Conservation (phyloP, 1,140 invertebrate genomes). For the Dendrolimus punctatus region DNA sequence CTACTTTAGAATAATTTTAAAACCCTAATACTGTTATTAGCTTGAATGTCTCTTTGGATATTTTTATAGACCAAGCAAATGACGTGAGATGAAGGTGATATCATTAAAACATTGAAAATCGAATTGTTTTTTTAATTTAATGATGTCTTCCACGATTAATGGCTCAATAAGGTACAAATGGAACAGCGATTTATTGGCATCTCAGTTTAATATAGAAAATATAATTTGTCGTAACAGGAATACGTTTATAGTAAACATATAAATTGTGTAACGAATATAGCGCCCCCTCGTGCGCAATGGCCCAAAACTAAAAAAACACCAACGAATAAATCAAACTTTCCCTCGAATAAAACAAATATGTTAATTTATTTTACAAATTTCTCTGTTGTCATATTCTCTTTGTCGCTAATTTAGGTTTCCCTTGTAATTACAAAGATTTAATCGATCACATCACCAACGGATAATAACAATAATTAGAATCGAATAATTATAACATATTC, state of each 20-base stretch:
- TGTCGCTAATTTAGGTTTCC: conserved; percentile 65
- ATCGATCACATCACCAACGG: conserved; percentile 65
- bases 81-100: not conserved
- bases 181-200: conserved; percentile 54
- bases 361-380: conserved; percentile 72
- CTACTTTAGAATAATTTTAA: too few species aligned
- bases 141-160: conserved; percentile 50
- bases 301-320: conserved; percentile 50
- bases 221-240: conserved; percentile 59
- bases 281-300: conserved; percentile 12
- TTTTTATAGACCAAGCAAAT: too few species aligned
- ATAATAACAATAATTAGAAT: conserved; percentile 36
- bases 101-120: conserved; percentile 50
- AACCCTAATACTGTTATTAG: too few species aligned
- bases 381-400: conserved; percentile 67
- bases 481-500: conserved; percentile 14
- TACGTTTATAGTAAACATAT: conserved; percentile 52
- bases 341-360: conserved; percentile 70
- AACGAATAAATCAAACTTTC: conserved; percentile 40
- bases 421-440: conserved; percentile 68
- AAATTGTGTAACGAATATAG: conserved; percentile 55
- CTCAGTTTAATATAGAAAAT: conserved; percentile 63
- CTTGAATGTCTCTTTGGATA: too few species aligned
- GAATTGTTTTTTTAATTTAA: conserved; percentile 53
- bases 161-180: conserved; percentile 63